Conservation (phyloP, 1,140 invertebrate genomes). For the Stegodyphus mimosarum region DNA sequence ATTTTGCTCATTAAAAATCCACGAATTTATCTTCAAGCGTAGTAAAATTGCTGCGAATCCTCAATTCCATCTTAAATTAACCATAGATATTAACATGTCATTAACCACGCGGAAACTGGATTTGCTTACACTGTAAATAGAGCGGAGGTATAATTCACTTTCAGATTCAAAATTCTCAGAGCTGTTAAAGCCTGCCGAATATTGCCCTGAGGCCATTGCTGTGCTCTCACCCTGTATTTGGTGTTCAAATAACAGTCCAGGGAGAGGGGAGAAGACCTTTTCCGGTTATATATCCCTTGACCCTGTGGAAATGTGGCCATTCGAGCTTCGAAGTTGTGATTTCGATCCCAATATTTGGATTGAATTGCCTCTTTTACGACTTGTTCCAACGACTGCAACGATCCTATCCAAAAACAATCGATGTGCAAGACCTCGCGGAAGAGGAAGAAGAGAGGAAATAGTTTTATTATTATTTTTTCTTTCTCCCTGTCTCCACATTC, state of each 20-base stretch:
- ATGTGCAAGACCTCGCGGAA: not conserved
- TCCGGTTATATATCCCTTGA: not conserved
- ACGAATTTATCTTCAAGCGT: too few relatives aligned
- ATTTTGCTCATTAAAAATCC: too few relatives aligned
- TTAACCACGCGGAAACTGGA: too few relatives aligned
- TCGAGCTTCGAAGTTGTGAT: not conserved
- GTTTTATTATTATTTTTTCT: too few relatives aligned
- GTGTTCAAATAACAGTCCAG: not conserved
- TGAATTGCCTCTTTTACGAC: constrained; percentile 54
- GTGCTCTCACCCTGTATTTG: not conserved
- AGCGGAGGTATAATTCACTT: not conserved
- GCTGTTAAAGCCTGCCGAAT: not conserved
- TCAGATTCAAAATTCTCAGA: not conserved
- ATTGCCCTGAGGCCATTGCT: not conserved
- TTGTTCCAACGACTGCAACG: constrained; percentile 26
- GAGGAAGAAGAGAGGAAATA: not conserved
- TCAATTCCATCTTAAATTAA: too few relatives aligned
- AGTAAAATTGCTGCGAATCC: too few relatives aligned
- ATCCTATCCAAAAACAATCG: constrained; percentile 43
- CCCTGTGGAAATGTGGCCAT: not conserved
- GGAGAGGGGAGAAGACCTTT: not conserved
- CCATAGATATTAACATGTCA: too few relatives aligned
- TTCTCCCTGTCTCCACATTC: too few relatives aligned
- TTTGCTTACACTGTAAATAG: not conserved
- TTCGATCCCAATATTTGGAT: constrained; percentile 53